phyloP scores from a whole-genome alignment of 1,140 invertebrate genomes.

The Brevipalpus yothersi region DNA sequence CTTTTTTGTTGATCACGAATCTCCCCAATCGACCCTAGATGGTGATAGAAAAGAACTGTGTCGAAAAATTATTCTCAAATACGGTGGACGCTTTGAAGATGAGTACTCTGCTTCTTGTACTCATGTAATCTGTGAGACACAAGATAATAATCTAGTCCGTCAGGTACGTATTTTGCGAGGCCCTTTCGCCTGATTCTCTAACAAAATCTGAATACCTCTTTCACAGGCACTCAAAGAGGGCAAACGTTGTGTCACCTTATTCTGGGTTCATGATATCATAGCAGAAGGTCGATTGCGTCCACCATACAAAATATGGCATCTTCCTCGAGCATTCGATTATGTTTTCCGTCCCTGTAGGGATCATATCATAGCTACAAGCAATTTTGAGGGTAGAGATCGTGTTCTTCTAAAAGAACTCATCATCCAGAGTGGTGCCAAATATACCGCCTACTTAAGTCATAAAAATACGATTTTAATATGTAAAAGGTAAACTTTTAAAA shows the following conservation, averaged over 20 bases:
- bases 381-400: conserved; percentile 61
- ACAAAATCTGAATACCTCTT: background rate
- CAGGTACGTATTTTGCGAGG: conserved; percentile 25
- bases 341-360: conserved; percentile 27
- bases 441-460: conserved; percentile 15
- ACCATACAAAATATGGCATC: conserved; percentile 71
- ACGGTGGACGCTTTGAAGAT: conserved; percentile 67
- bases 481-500: conserved; percentile 21
- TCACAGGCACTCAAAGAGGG: conserved; percentile 42
- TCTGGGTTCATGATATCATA: conserved; percentile 79
- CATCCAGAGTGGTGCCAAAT: background rate
- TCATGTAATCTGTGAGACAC: conserved; percentile 69
- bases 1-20: conserved; percentile 46
- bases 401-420: conserved; percentile 30
- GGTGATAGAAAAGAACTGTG: conserved; percentile 35
- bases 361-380: conserved; percentile 43
- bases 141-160: conserved; percentile 61
- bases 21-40: conserved; percentile 18
- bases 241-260: conserved; percentile 66
- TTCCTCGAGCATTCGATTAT: conserved; percentile 48
- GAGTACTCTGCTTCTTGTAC: conserved; percentile 60
- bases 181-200: background rate
- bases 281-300: conserved; percentile 52
- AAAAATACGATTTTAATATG: conserved; percentile 30
- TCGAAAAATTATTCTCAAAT: conserved; percentile 52